Base-by-base conservation (phyloP, 2,113 vertebrate genomes). In the Agelaius tricolor region DNA sequence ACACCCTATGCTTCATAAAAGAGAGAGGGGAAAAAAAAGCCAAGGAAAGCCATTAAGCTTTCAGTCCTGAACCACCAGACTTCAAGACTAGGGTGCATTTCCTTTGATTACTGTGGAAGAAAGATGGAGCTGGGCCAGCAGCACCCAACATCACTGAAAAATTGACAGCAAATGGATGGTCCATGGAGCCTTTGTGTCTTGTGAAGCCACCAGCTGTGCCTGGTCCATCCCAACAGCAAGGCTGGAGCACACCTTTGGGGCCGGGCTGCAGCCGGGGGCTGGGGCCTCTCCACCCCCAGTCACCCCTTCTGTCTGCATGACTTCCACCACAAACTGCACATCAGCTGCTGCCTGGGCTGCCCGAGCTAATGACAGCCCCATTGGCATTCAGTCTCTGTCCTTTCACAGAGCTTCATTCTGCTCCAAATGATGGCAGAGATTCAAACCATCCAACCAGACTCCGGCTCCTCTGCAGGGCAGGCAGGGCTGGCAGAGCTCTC, bases 401-500 rank as follows among this genome's bases (percentile, higher is more conserved):
- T 74, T 90, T 37, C 37, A 95, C 88, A 94, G 96, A 85, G 88
- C 90, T 75, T 30, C 92, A 81, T 91, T 95, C 96, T 95, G 92
- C 96, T 96, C 79, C 85, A 67, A 67, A 77, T 30, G 93, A 90
- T 88, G 92, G 93, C 95, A 90, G 19, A 46, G 79, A 11, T 37
- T 95, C 94, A 91, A 91, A 83, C 39, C 67, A n/a, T 37, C 67
- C 91, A 51, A 43, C 63, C 1, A 75, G 87, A n/a, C 69, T 80
- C 67, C 0, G 1, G 66, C 63, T 83, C 46, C 86, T 92, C 89
- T 43, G 80, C 66, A 46, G 65, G 57, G 68, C 73, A 61, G 81
- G 69, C 68, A 31, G 66, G 44, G 87, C 73, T 94, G 41, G 10
- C 54, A 37, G 14, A 54, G 88, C 35, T 80, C 90, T 67, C 67